Evolutionary conservation across 2,888 invertebrate species (phyloP), one percentile per base, ranked within the genome.

Genomic region (Cylindroiulus punctatus): DNA sequence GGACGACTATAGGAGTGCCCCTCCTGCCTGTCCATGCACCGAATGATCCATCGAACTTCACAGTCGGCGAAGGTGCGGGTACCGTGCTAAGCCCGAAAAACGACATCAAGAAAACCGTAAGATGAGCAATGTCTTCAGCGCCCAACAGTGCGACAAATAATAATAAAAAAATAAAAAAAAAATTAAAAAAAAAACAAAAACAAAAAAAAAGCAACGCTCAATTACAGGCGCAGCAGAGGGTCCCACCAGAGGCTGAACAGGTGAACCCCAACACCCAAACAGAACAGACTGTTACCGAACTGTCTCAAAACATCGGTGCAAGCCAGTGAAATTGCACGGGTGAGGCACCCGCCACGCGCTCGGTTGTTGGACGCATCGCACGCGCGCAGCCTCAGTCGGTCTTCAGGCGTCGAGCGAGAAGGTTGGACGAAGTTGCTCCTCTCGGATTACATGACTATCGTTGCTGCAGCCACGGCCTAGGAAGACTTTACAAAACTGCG

Each of bases 161-260:
- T n/a, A n/a, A n/a, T n/a, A n/a, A n/a, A n/a, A n/a, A n/a, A n/a
- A n/a, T n/a, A n/a, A n/a, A n/a, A n/a, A n/a, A n/a, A n/a, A n/a
- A n/a, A n/a, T n/a, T n/a, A n/a, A n/a, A n/a, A n/a, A n/a, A n/a
- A n/a, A n/a, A n/a, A n/a, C n/a, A n/a, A n/a, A n/a, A n/a, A n/a
- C 40, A 2, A 83, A 83, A 83, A 19, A 40, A 12, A 82, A 40
- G 0, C 22, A 32, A 32, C 82, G 32, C 83, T 40, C 40, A 83
- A 83, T 83, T 83, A 83, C 83, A 40, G 44, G 22, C 83, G n/a
- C 83, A 83, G 26, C 83, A 22, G 40, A 83, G 83, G 83, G 42
- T 42, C 83, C 40, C 40, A 22, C 19, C 17, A n/a, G n/a, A 19
- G 14, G 2, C 52, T n/a, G n/a, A 65, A 22, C 57, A 22, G 19